Conservation (phyloP, 2,113 vertebrate species). For the Archilochus colubris region DNA sequence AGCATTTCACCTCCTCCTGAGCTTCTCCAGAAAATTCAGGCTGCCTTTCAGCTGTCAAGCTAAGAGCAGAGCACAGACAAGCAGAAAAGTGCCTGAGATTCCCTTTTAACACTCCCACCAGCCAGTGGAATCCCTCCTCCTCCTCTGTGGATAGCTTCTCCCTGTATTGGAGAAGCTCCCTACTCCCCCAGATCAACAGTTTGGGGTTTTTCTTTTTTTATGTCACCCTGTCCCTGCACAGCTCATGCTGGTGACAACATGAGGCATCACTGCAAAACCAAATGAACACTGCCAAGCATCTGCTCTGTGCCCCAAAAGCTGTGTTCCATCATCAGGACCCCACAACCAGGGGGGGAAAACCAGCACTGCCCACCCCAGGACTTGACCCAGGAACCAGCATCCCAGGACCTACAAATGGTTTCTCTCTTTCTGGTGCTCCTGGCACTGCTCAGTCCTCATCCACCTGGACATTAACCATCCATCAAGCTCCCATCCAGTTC, state of each 20-base stretch:
- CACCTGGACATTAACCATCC: accelerated
- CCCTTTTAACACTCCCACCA: not conserved
- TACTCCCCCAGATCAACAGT: not conserved
- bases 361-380: not conserved
- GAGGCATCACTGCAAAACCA: not conserved
- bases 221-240: not conserved
- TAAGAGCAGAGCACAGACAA: not conserved
- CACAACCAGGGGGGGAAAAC: not conserved
- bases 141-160: not conserved
- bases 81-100: not conserved
- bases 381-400: not conserved
- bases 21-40: not conserved
- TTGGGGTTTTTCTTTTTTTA: too few species aligned
- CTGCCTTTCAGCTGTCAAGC: not conserved
- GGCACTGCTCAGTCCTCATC: not conserved
- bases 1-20: not conserved
- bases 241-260: not conserved
- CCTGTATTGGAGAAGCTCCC: not conserved
- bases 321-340: not conserved
- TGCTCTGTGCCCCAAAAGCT: not conserved
- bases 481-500: not conserved
- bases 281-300: not conserved
- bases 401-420: not conserved
- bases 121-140: not conserved
- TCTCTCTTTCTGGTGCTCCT: not conserved